phyloP scores from a whole-genome alignment of 1,140 invertebrate species.

The Mercenaria mercenaria region DNA sequence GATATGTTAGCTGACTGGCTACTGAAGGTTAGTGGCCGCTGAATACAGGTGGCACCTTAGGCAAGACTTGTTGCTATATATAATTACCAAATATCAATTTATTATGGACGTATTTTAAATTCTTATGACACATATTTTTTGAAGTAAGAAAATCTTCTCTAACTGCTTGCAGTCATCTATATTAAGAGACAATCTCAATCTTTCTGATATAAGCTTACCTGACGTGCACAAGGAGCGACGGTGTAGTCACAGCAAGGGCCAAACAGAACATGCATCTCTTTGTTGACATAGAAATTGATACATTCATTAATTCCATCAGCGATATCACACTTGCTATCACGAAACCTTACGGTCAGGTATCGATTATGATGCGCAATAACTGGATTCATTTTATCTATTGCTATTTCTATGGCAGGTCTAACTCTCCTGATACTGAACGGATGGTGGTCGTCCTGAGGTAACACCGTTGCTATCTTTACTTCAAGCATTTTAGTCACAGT shows the following conservation, averaged over 20 bases:
- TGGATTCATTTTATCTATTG: constrained; percentile 62
- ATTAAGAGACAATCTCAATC: no score
- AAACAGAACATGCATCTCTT: constrained; percentile 91
- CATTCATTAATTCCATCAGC: constrained; percentile 77
- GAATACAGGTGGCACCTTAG: no score
- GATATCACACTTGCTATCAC: constrained; percentile 77
- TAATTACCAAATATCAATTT: no score
- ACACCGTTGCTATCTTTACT: constrained; percentile 12
- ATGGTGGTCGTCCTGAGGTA: constrained; percentile 4
- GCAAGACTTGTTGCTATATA: no score
- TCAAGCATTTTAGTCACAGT: neutral
- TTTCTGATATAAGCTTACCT: no score
- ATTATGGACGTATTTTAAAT: no score
- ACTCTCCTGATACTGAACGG: constrained; percentile 62
- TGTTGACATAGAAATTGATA: constrained; percentile 77
- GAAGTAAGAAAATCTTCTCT: no score
- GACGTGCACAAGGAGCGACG: constrained; percentile 94
- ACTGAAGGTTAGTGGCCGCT: no score
- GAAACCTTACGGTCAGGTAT: constrained; percentile 67
- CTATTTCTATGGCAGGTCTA: constrained; percentile 64
- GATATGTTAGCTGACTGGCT: no score
- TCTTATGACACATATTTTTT: no score
- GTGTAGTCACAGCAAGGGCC: constrained; percentile 97
- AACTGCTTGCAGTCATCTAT: no score
- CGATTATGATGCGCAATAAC: constrained; percentile 15